Conservation (phyloP, 2,888 invertebrate species). For the Saturnia pavonia region DNA sequence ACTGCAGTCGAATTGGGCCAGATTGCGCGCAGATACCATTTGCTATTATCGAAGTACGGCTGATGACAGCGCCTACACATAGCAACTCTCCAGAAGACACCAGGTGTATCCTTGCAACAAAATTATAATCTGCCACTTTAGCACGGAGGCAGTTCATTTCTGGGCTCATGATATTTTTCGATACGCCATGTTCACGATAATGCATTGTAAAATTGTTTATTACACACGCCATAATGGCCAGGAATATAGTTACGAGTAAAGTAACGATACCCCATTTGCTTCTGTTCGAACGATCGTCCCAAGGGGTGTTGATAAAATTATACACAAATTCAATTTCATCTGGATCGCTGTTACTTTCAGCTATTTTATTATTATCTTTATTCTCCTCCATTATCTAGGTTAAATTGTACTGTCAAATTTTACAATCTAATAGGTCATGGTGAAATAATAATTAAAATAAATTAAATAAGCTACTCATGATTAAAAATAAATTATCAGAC, state of each 20-base stretch:
- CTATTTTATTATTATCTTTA: conserved; percentile 48
- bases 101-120: conserved; percentile 63
- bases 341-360: conserved; percentile 38
- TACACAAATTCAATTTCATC: conserved; percentile 52
- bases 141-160: conserved; percentile 58
- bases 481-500: neutral
- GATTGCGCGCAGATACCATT: conserved; percentile 60
- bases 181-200: conserved; percentile 42
- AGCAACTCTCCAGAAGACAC: conserved; percentile 54
- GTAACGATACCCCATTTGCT: conserved; percentile 60
- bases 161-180: conserved; percentile 26
- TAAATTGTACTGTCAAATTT: conserved; percentile 4
- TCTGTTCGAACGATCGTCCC: conserved; percentile 62
- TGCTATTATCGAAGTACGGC: conserved; percentile 53
- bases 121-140: conserved; percentile 54
- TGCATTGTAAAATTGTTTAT: conserved; percentile 57
- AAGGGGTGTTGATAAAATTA: conserved; percentile 64
- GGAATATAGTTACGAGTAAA: conserved; percentile 56
- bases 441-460: neutral
- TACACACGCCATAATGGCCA: conserved; percentile 51
- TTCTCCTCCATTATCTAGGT: conserved; percentile 38
- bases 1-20: conserved; percentile 55
- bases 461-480: neutral
- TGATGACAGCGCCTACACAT: conserved; percentile 66
- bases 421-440: conserved; percentile 19